Evolutionary conservation across 2,888 invertebrate species (phyloP).

Genomic region (Rugalucina vietnamica): DNA sequence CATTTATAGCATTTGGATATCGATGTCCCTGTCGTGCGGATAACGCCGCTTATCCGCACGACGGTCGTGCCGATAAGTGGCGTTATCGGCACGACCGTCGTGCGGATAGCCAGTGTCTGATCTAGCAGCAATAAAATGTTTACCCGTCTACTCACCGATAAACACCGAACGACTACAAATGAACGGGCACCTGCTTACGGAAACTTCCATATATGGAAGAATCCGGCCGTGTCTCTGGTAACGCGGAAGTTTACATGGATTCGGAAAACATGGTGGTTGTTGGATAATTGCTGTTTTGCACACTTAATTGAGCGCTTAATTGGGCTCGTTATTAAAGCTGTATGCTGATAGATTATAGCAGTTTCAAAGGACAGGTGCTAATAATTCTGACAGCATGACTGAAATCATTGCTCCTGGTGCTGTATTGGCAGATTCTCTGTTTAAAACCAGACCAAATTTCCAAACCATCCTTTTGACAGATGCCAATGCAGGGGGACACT

Average conservation of each 20-base stretch:
- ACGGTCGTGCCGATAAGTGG: too few relatives aligned
- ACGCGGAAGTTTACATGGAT: conserved; percentile 74
- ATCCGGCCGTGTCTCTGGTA: conserved; percentile 71
- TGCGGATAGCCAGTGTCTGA: too few relatives aligned
- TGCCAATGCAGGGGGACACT: conserved; percentile 75
- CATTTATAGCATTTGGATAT: too few relatives aligned
- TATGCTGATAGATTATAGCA: too few relatives aligned
- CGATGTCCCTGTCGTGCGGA: too few relatives aligned
- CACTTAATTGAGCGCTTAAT: not conserved
- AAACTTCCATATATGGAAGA: conserved; percentile 69
- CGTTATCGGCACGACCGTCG: too few relatives aligned
- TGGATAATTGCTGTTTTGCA: conserved; percentile 10
- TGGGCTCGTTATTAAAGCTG: too few relatives aligned
- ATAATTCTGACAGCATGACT: conserved; percentile 67
- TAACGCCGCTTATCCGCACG: too few relatives aligned
- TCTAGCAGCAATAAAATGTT: too few relatives aligned
- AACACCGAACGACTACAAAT: not conserved
- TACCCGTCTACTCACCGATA: not conserved
- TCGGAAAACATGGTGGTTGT: conserved; percentile 65
- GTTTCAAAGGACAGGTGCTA: too few relatives aligned
- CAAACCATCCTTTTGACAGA: conserved; percentile 74
- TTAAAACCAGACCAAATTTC: conserved; percentile 76
- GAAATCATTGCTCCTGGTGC: conserved; percentile 65
- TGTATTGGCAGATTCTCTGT: conserved; percentile 77
- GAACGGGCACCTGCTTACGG: conserved; percentile 67